Percentiles rank a stretch among this genome's conserved stretches.
Evolutionary conservation across 2,888 invertebrate species (phyloP).

Genomic region (Alviniconcha strummeri): DNA sequence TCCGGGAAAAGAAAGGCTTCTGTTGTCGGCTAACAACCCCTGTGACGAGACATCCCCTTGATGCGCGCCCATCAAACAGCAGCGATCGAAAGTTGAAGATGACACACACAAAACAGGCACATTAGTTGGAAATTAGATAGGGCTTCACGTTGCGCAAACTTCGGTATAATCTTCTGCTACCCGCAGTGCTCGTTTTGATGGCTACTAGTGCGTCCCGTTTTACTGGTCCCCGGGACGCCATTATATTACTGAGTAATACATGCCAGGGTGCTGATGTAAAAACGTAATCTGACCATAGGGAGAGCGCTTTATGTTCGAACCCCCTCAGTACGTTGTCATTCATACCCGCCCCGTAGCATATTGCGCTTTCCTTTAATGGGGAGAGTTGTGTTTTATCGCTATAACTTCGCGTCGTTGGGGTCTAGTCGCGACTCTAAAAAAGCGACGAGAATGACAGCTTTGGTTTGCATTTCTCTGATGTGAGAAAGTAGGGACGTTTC

Average conservation of each 20-base stretch:
- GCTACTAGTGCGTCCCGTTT: not conserved
- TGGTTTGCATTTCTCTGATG: too few species aligned
- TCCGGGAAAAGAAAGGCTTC: not conserved
- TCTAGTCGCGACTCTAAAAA: too few species aligned
- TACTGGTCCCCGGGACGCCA: not conserved
- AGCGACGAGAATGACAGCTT: too few species aligned
- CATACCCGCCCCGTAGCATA: too few species aligned
- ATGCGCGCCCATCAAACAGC: not conserved
- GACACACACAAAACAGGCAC: not conserved
- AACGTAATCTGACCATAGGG: too few species aligned
- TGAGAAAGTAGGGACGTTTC: too few species aligned
- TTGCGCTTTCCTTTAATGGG: too few species aligned
- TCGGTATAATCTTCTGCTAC: not conserved
- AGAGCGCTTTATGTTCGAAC: too few species aligned
- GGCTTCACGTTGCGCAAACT: not conserved
- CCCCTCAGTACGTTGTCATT: too few species aligned
- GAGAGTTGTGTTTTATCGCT: too few species aligned
- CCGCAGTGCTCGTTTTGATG: not conserved
- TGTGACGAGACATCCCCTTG: not conserved
- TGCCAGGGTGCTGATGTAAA: too few species aligned
- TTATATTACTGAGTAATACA: not conserved
- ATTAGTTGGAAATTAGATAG: not conserved
- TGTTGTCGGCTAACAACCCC: not conserved
- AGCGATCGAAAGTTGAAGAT: conserved; percentile 2
- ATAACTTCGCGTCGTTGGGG: too few species aligned